phyloP scores from a whole-genome alignment of 37 sponge, comb jelly and placozoan genomes.

The Chondrosia reniformis region DNA sequence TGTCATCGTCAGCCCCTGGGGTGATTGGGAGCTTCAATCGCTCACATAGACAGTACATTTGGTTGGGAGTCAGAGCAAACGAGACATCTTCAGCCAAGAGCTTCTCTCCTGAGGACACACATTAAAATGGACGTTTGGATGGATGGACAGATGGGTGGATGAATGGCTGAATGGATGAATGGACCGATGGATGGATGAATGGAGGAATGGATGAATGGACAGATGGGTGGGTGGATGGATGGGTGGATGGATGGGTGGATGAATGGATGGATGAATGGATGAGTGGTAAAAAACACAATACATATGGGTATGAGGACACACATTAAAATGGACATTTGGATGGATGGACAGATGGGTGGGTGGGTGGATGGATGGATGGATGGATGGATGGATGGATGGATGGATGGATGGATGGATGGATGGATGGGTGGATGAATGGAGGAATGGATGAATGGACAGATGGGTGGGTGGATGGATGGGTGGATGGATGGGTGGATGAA shows the following conservation, averaged over 20 bases:
- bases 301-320: background rate
- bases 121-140: background rate
- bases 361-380: background rate
- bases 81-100: constrained; percentile 46
- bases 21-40: constrained; percentile 70
- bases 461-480: background rate
- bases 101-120: constrained; percentile 43
- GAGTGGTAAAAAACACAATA: no score
- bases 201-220: background rate
- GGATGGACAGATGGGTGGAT: background rate
- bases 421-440: background rate
- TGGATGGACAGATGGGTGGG: background rate
- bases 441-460: background rate
- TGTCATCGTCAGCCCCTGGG: constrained; percentile 12
- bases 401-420: background rate
- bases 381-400: background rate
- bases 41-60: constrained; percentile 74
- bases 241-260: background rate
- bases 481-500: background rate
- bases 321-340: background rate
- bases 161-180: no score
- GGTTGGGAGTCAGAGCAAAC: constrained; percentile 60
- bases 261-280: background rate
- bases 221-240: background rate
- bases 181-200: no score